Conservation (phyloP, 2,888 invertebrate genomes). For the Muscina levida region DNA sequence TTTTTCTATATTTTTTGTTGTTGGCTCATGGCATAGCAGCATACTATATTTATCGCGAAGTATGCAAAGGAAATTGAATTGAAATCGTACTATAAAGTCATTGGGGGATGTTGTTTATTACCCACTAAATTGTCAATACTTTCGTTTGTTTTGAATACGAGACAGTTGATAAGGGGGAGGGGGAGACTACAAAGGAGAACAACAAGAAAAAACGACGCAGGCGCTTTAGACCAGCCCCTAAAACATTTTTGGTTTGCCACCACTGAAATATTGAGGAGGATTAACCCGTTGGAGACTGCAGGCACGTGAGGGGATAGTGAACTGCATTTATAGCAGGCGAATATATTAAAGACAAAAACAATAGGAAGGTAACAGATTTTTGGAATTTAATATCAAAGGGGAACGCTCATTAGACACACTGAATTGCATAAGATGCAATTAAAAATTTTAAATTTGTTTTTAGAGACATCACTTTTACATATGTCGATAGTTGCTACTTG, state of each 20-base stretch:
- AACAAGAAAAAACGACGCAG: slow-evolving; percentile 58
- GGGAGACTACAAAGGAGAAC: not conserved
- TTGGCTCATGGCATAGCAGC: no score
- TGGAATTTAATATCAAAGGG: no score
- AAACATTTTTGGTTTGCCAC: slow-evolving; percentile 1
- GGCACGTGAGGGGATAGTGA: not conserved
- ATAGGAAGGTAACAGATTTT: no score
- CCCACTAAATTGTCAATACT: slow-evolving; percentile 25
- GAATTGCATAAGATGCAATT: no score
- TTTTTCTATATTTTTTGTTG: no score
- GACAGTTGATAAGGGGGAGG: slow-evolving; percentile 19
- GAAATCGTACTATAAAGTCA: slow-evolving; percentile 32
- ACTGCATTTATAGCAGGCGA: no score
- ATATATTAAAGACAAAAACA: no score
- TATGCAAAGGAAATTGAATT: slow-evolving; percentile 24
- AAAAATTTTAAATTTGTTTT: no score
- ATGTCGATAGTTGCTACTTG: no score
- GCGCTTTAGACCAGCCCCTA: slow-evolving; percentile 44
- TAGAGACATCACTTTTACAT: no score
- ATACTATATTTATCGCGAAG: not conserved
- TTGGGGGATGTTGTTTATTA: slow-evolving; percentile 51
- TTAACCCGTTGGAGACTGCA: slow-evolving; percentile 10
- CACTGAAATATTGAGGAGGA: not conserved
- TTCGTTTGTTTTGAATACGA: slow-evolving; percentile 36
- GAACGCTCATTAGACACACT: no score